These are phyloP conservation scores for Pluvialis apricaria DNA, from an alignment of 2,113 vertebrate species.

Conservation along the genomic window DNA sequence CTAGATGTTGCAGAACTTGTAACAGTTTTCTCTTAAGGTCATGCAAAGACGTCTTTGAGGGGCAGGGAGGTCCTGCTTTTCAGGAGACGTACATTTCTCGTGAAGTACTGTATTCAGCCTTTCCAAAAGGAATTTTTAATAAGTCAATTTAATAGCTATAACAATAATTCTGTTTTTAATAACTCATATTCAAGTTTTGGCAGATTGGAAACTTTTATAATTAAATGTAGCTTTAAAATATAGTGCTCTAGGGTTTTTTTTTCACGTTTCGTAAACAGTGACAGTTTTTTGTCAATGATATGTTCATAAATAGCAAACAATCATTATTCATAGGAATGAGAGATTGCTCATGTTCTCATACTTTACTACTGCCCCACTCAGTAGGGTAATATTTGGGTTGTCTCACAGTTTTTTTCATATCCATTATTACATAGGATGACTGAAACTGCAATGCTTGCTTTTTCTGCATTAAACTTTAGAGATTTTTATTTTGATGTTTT, in stretches of 20 bases:
- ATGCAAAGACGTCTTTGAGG: neutral
- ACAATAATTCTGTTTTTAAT: neutral
- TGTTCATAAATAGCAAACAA: neutral
- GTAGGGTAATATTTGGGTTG: neutral
- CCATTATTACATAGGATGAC: accelerated
- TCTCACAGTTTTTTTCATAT: neutral
- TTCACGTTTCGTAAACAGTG: neutral
- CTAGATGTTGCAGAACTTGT: neutral
- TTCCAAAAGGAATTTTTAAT: neutral
- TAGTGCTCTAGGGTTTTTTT: neutral
- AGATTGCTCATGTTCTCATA: neutral
- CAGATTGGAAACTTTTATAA: neutral
- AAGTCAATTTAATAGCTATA: neutral
- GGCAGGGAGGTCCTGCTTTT: neutral
- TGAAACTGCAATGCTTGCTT: neutral
- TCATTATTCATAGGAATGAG: neutral
- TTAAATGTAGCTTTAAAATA: neutral
- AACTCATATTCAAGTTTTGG: neutral
- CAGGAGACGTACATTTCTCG: accelerated
- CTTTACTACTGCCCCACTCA: neutral
- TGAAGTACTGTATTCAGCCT: neutral
- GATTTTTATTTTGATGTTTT: neutral
- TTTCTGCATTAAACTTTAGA: neutral
- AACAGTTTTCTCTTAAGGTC: neutral
- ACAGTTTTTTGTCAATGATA: neutral